Conservation (phyloP, 2,113 vertebrate genomes). For the Brachionichthys hirsutus region DNA sequence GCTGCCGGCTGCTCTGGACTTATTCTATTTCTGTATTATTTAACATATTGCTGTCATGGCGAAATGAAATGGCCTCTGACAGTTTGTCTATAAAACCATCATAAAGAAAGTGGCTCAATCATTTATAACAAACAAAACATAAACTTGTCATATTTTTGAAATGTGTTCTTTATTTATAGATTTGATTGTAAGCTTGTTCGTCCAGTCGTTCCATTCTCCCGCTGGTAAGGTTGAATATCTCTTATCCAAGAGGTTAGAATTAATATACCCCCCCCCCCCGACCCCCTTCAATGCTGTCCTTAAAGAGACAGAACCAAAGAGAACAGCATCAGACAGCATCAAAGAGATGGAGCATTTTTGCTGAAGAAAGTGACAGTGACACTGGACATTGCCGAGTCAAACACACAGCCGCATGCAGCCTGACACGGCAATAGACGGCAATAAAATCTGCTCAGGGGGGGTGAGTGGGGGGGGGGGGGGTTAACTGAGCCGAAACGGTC, state of each 20-base stretch:
- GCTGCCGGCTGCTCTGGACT: no score
- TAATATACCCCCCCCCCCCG: no score
- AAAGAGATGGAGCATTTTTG: conserved; percentile 15
- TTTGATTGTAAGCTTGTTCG: not conserved
- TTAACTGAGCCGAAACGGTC: conserved; percentile 67
- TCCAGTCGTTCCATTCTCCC: not conserved
- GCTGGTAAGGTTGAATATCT: not conserved
- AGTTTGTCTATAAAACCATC: no score
- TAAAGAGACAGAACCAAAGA: conserved; percentile 3
- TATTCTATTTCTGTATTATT: no score
- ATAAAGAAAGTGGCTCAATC: no score
- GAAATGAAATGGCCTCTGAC: no score
- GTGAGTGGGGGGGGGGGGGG: conserved; percentile 28
- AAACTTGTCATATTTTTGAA: no score
- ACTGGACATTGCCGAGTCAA: conserved; percentile 74
- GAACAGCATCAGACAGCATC: conserved; percentile 12
- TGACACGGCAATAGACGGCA: conserved; percentile 71
- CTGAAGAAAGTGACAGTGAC: conserved; percentile 74
- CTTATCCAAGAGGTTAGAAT: not conserved
- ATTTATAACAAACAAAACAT: no score
- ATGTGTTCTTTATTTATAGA: not conserved
- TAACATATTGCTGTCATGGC: no score
- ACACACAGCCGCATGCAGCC: conserved; percentile 57
- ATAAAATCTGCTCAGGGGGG: conserved; percentile 65
- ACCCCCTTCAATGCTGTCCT: not conserved